phyloP scores from a whole-genome alignment of 2,888 invertebrate genomes.

The Poecilobothrus nobilitatus region DNA sequence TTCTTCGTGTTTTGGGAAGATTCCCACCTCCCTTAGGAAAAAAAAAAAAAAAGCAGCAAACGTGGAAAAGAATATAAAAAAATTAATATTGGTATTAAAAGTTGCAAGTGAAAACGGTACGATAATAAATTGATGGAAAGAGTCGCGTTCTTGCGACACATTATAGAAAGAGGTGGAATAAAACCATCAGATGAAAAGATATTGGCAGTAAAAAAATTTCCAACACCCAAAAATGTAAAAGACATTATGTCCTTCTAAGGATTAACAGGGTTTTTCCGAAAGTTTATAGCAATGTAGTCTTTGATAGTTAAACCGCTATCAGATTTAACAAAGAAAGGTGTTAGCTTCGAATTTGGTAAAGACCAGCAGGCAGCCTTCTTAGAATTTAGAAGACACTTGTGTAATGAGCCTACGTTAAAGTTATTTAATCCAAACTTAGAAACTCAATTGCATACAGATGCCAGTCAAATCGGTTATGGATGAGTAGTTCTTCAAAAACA shows the following conservation, averaged over 20 bases:
- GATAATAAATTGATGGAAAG: too few species aligned
- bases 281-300: too few species aligned
- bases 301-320: constrained; percentile 12
- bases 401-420: neutral
- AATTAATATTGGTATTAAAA: too few species aligned
- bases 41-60: too few species aligned
- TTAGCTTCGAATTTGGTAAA: too few species aligned
- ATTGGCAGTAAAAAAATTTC: neutral
- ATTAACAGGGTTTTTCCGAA: constrained; percentile 15
- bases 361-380: neutral
- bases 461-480: neutral
- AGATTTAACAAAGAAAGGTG: constrained; percentile 13
- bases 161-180: too few species aligned
- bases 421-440: neutral
- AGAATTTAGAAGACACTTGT: neutral
- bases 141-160: too few species aligned
- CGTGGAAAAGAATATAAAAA: too few species aligned
- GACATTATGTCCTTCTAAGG: constrained; percentile 19
- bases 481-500: neutral
- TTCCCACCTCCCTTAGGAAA: too few species aligned
- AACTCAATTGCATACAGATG: neutral
- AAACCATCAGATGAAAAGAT: neutral
- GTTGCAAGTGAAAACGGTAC: too few species aligned
- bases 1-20: too few species aligned
- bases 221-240: neutral